Evolutionary conservation across 2,113 vertebrate genomes (phyloP).

Genomic region (Oryzias woworae): DNA sequence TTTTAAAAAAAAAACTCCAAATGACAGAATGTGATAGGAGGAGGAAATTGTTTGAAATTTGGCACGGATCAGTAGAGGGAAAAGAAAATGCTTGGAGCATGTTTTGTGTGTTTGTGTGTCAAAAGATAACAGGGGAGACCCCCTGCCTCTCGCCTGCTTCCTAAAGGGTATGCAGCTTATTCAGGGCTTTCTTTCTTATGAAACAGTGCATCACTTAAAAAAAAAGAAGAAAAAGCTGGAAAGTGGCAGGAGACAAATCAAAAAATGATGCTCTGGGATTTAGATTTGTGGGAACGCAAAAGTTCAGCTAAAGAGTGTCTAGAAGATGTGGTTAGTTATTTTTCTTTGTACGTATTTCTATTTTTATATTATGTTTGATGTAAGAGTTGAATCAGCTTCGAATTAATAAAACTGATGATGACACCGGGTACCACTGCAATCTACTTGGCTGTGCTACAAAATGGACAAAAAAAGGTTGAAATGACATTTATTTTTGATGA

Average conservation of each 20-base stretch:
- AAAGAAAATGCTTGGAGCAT: constrained; percentile 36
- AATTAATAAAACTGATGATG: no score
- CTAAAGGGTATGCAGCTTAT: constrained; percentile 32
- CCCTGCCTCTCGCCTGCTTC: constrained; percentile 38
- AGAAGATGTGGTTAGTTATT: no score
- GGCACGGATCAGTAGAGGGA: constrained; percentile 54
- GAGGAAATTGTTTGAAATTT: constrained; percentile 64
- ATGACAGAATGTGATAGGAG: constrained; percentile 52
- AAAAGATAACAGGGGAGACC: constrained; percentile 46
- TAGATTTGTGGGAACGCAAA: neutral
- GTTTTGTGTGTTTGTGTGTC: constrained; percentile 45
- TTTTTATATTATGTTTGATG: no score
- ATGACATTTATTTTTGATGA: no score
- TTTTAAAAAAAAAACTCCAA: constrained; percentile 20
- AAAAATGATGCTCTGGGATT: constrained; percentile 16
- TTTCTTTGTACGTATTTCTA: no score
- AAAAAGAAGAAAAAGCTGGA: constrained; percentile 22
- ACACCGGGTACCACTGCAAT: no score
- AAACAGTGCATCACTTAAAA: constrained; percentile 54
- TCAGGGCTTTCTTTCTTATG: constrained; percentile 54
- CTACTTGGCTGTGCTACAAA: no score
- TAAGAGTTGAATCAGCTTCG: no score
- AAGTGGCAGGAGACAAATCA: constrained; percentile 22
- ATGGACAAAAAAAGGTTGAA: no score
- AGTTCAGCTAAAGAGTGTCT: no score